These are phyloP conservation scores for Lepus europaeus DNA, from an alignment of 2,113 vertebrate genomes.

Conservation along the genomic window DNA sequence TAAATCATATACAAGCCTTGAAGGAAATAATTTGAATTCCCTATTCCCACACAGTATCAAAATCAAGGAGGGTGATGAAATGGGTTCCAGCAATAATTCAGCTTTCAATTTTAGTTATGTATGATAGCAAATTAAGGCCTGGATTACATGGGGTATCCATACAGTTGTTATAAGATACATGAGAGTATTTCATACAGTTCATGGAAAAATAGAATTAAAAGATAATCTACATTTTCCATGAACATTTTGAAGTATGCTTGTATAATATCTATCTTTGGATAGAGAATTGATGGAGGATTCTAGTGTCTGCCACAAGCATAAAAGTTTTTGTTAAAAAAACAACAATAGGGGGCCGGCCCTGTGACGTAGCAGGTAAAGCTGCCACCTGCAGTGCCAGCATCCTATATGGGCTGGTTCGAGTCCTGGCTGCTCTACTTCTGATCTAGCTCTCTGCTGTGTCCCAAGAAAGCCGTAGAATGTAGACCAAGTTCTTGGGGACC, in stretches of 20 bases:
- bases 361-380: too few species aligned
- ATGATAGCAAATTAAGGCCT: slow-evolving; percentile 19
- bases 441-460: too few species aligned
- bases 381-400: too few species aligned
- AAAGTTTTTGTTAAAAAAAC: neutral
- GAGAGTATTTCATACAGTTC: too few species aligned
- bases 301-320: neutral
- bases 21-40: slow-evolving; percentile 31
- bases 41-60: neutral
- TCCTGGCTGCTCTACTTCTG: too few species aligned
- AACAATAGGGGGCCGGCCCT: too few species aligned
- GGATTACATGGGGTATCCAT: neutral
- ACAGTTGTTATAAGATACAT: neutral
- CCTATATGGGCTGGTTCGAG: too few species aligned
- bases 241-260: too few species aligned
- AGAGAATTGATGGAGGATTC: neutral
- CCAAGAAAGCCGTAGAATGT: too few species aligned
- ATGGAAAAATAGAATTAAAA: too few species aligned
- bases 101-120: slow-evolving; percentile 52
- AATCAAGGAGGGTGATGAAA: neutral
- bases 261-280: neutral
- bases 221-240: too few species aligned
- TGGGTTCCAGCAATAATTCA: neutral
- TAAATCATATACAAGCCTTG: slow-evolving; percentile 15
- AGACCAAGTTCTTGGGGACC: too few species aligned